A percentile compares a stretch with the other conserved stretches of the same genome.
Evolutionary conservation across 2,888 invertebrate genomes (phyloP).

Genomic region (Orthosia cruda): DNA sequence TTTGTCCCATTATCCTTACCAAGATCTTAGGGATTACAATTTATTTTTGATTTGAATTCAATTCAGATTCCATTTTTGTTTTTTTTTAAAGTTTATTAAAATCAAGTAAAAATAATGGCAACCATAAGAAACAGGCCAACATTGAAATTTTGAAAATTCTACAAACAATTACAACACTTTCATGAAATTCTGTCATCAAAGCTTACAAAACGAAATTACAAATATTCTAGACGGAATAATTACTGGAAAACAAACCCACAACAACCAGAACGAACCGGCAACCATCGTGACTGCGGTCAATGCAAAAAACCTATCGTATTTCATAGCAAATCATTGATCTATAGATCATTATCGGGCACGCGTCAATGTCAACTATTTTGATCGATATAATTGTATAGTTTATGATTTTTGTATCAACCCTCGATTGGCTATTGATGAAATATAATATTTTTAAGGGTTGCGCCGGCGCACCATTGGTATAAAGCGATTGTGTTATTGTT

Average conservation of each 20-base stretch:
- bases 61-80: neutral
- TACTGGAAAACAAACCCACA: slow-evolving; percentile 60
- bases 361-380: slow-evolving; percentile 82
- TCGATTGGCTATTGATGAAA: slow-evolving; percentile 79
- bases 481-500: slow-evolving; percentile 79
- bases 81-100: too few species aligned
- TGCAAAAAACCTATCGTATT: slow-evolving; percentile 80
- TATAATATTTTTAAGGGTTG: slow-evolving; percentile 88
- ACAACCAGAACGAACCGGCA: slow-evolving; percentile 51
- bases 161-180: slow-evolving; percentile 39
- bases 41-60: neutral
- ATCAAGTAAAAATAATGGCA: slow-evolving; percentile 4
- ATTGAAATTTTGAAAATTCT: slow-evolving; percentile 12
- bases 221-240: slow-evolving; percentile 53
- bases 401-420: slow-evolving; percentile 80
- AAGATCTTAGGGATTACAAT: too few species aligned
- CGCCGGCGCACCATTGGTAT: slow-evolving; percentile 62
- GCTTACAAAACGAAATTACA: slow-evolving; percentile 50
- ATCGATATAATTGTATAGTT: slow-evolving; percentile 80
- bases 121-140: neutral
- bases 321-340: slow-evolving; percentile 80
- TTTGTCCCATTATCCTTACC: too few species aligned
- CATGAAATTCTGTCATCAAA: slow-evolving; percentile 26
- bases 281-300: slow-evolving; percentile 75
- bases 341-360: slow-evolving; percentile 85